Percentiles rank a stretch among this genome's conserved stretches.
phyloP scores from a whole-genome alignment of 1,140 invertebrate species.

The Drosophila ananassae region DNA sequence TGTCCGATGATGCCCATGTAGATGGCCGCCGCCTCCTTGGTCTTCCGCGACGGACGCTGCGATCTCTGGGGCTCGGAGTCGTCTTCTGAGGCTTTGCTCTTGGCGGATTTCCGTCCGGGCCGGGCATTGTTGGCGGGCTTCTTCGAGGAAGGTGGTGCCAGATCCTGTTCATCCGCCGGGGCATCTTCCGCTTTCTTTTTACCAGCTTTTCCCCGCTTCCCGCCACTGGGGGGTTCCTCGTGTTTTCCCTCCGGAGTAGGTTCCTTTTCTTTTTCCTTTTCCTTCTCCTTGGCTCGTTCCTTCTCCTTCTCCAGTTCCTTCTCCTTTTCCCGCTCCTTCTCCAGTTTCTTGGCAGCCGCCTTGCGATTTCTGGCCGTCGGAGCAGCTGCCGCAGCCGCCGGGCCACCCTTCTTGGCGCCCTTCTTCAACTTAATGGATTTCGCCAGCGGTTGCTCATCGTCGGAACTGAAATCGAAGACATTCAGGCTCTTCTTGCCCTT shows the following conservation, averaged over 20 bases:
- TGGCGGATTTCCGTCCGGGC: slow-evolving; percentile 47
- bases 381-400: slow-evolving; percentile 6
- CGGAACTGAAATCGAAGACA: slow-evolving; percentile 84
- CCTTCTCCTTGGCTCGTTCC: slow-evolving; percentile 6
- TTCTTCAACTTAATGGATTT: slow-evolving; percentile 83
- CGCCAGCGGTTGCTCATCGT: slow-evolving; percentile 83
- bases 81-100: slow-evolving; percentile 39
- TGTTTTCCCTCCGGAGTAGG: slow-evolving; percentile 18
- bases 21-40: slow-evolving; percentile 90
- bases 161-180: slow-evolving; percentile 38
- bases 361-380: slow-evolving; percentile 58
- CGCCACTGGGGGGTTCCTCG: slow-evolving; percentile 25
- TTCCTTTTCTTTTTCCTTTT: slow-evolving; percentile 12
- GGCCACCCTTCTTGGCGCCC: slow-evolving; percentile 51
- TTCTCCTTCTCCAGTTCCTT: slow-evolving; percentile 12
- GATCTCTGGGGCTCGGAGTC: slow-evolving; percentile 50
- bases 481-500: slow-evolving; percentile 67
- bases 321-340: slow-evolving; percentile 23
- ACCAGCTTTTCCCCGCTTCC: slow-evolving; percentile 41
- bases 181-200: slow-evolving; percentile 50
- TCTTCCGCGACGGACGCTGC: slow-evolving; percentile 88
- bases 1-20: slow-evolving; percentile 91
- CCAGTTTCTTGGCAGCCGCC: slow-evolving; percentile 44
- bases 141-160: slow-evolving; percentile 53
- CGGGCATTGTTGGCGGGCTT: slow-evolving; percentile 48